Evolutionary conservation across 2,888 invertebrate genomes (phyloP).

Genomic region (Listrodromus nycthemerus): DNA sequence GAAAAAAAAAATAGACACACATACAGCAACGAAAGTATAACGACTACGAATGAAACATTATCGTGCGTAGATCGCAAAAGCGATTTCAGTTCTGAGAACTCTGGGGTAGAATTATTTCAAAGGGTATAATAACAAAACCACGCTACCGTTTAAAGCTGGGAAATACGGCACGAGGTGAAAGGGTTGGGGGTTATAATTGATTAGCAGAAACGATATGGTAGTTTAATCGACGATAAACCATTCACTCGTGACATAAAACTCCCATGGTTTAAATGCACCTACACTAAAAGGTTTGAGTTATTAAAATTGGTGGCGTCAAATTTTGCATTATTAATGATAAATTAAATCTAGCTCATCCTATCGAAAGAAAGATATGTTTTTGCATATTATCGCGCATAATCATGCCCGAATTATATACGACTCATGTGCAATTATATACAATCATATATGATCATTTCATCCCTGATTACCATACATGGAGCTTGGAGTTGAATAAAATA

Average conservation of each 20-base stretch:
- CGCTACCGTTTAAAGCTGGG: slow-evolving; percentile 1
- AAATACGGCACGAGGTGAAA: slow-evolving; percentile 9
- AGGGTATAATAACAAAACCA: slow-evolving; percentile 50
- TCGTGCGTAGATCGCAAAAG: slow-evolving; percentile 43
- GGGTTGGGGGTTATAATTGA: slow-evolving; percentile 14
- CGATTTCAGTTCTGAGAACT: slow-evolving; percentile 53
- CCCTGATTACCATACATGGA: no score
- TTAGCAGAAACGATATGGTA: slow-evolving; percentile 18
- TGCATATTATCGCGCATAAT: no score
- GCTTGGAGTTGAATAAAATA: no score
- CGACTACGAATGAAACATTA: slow-evolving; percentile 47
- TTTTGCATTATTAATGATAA: background rate
- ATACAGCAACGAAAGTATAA: slow-evolving; percentile 13
- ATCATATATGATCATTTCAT: no score
- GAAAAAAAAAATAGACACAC: slow-evolving; percentile 30
- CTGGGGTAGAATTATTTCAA: slow-evolving; percentile 46
- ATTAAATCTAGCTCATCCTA: background rate
- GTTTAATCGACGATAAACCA: slow-evolving; percentile 45
- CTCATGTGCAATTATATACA: no score
- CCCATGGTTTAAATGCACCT: background rate
- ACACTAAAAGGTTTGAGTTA: background rate
- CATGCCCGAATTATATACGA: no score
- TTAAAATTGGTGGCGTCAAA: background rate
- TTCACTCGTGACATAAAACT: slow-evolving; percentile 45
- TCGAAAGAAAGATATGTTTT: no score